Conservation (phyloP, 1,140 invertebrate genomes). For the Lucilia sericata region DNA sequence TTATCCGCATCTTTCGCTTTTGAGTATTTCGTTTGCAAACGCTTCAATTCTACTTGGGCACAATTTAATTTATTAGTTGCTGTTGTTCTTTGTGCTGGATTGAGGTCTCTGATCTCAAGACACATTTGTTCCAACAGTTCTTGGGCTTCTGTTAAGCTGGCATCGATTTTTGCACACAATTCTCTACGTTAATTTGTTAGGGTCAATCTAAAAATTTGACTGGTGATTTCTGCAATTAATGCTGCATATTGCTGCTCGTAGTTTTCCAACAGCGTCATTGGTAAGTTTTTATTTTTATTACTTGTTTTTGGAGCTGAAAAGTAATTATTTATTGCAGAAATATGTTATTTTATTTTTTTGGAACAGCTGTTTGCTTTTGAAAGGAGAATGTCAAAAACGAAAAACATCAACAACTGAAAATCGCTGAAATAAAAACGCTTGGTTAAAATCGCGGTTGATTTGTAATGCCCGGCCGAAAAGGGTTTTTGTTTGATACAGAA, state of each 20-base stretch:
- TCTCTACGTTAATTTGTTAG: conserved; percentile 71
- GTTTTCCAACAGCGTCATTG: conserved; percentile 78
- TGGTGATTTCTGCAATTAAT: conserved; percentile 84
- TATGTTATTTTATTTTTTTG: too few relatives aligned
- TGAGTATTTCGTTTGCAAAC: conserved; percentile 83
- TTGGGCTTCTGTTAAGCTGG: conserved; percentile 85
- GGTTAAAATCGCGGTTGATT: too few relatives aligned
- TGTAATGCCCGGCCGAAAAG: too few relatives aligned
- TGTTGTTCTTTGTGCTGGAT: conserved; percentile 76
- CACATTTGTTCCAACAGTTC: conserved; percentile 94
- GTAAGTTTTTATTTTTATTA: not conserved
- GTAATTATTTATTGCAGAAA: too few relatives aligned
- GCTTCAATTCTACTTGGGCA: conserved; percentile 86
- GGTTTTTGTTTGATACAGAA: too few relatives aligned
- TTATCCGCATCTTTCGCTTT: conserved; percentile 68
- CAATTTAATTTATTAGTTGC: conserved; percentile 85
- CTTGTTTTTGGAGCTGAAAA: too few relatives aligned
- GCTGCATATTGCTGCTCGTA: conserved; percentile 88
- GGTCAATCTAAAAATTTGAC: conserved; percentile 80
- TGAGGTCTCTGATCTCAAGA: conserved; percentile 85
- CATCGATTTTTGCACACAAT: conserved; percentile 78
- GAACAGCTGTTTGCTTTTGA: too few relatives aligned
- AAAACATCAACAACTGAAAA: too few relatives aligned
- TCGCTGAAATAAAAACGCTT: too few relatives aligned
- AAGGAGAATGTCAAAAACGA: too few relatives aligned